Conservation (phyloP, 2,888 invertebrate species). For the Caenorhabditis sp. region DNA sequence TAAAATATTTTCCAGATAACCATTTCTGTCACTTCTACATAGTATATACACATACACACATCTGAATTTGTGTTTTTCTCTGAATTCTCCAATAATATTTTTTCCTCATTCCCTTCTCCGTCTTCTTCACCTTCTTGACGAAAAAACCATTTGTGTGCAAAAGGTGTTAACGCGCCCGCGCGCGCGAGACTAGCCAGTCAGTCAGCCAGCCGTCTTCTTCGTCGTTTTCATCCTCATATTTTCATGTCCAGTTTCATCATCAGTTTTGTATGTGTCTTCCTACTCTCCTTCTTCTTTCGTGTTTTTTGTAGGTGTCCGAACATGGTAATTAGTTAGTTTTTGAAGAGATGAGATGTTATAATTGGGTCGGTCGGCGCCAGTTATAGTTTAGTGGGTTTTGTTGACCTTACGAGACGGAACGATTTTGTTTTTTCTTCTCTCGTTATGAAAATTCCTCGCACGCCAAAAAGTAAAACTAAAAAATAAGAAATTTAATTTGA, state of each 20-base stretch:
- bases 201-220: not conserved
- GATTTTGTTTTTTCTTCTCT: not conserved
- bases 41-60: no score
- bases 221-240: conserved; percentile 12
- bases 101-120: conserved; percentile 15
- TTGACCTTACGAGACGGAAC: not conserved
- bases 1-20: no score
- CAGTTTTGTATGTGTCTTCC: conserved; percentile 4
- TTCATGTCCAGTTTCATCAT: conserved; percentile 13
- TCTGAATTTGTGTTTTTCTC: not conserved
- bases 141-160: conserved; percentile 24
- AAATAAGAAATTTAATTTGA: no score
- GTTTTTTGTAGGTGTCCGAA: not conserved
- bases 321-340: not conserved
- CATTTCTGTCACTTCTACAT: no score
- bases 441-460: no score
- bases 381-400: not conserved
- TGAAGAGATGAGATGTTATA: not conserved
- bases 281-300: conserved; percentile 5
- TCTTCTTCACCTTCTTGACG: conserved; percentile 5
- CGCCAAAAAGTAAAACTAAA: no score
- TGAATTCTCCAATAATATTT: not conserved
- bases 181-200: not conserved
- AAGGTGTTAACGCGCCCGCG: conserved; percentile 33
- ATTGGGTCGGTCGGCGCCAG: not conserved